Percentiles rank a stretch among this genome's conserved stretches.
phyloP scores from a whole-genome alignment of 2,888 invertebrate species.

The Dicyrtoma fusca region DNA sequence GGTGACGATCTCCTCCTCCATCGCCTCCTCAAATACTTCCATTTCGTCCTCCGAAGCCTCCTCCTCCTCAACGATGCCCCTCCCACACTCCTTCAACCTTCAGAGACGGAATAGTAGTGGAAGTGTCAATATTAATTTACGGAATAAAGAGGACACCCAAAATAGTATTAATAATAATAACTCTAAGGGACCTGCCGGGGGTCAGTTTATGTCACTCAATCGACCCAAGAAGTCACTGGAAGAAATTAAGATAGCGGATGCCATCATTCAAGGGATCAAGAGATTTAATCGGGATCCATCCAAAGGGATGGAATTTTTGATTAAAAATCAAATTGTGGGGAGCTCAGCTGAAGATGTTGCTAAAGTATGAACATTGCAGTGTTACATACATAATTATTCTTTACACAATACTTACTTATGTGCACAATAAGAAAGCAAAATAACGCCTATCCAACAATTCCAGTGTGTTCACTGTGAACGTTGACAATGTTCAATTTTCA shows the following conservation, averaged over 20 bases:
- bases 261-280: constrained; percentile 61
- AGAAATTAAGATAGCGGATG: constrained; percentile 54
- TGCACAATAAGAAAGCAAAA: too few species aligned
- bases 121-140: neutral
- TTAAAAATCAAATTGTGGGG: constrained; percentile 61
- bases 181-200: neutral
- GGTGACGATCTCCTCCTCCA: too few species aligned
- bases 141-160: neutral
- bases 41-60: neutral
- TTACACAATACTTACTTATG: too few species aligned
- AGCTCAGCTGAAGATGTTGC: constrained; percentile 57
- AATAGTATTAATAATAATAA: too few species aligned
- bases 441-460: too few species aligned
- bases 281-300: constrained; percentile 66
- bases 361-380: constrained; percentile 40
- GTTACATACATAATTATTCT: too few species aligned
- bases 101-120: constrained; percentile 2
- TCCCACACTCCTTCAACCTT: too few species aligned
- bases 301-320: constrained; percentile 64
- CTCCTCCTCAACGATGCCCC: too few species aligned
- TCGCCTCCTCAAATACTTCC: neutral
- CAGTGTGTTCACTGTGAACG: too few species aligned
- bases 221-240: constrained; percentile 6
- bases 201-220: neutral
- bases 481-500: too few species aligned